A percentile compares a stretch with the other conserved stretches of the same genome.
These are phyloP conservation scores for Scelioninae gen. 1 DNA, from an alignment of 2,888 invertebrate species.

Conservation along the genomic window DNA sequence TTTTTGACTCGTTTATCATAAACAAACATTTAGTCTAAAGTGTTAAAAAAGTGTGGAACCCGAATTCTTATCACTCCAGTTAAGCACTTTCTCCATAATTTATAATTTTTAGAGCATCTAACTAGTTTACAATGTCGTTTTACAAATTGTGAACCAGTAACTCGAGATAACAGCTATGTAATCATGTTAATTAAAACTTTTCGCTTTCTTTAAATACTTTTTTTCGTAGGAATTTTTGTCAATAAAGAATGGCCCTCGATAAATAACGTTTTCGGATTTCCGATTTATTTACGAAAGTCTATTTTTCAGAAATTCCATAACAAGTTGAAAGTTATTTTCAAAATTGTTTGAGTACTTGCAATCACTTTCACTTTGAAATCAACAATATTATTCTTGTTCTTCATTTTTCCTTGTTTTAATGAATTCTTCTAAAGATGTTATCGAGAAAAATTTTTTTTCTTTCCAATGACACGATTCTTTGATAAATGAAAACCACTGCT, in stretches of 20 bases:
- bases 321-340: constrained; percentile 1
- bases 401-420: background rate
- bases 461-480: no score
- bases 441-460: no score
- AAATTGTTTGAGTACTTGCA: constrained; percentile 11
- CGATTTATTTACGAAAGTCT: background rate
- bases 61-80: constrained; percentile 17
- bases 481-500: no score
- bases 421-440: no score
- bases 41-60: background rate
- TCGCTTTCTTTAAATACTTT: constrained; percentile 37
- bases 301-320: background rate
- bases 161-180: constrained; percentile 14
- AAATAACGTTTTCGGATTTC: constrained; percentile 4
- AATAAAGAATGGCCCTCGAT: background rate
- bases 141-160: constrained; percentile 27
- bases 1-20: no score
- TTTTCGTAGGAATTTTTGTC: constrained; percentile 9
- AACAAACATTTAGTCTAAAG: no score
- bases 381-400: background rate
- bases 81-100: constrained; percentile 38
- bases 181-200: constrained; percentile 34
- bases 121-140: constrained; percentile 31
- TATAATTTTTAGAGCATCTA: constrained; percentile 22
- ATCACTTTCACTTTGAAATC: constrained; percentile 20